Evolutionary conservation across 2,797 vertebrate species (phyloP).

Genomic region (Acropternis orthonyx): DNA sequence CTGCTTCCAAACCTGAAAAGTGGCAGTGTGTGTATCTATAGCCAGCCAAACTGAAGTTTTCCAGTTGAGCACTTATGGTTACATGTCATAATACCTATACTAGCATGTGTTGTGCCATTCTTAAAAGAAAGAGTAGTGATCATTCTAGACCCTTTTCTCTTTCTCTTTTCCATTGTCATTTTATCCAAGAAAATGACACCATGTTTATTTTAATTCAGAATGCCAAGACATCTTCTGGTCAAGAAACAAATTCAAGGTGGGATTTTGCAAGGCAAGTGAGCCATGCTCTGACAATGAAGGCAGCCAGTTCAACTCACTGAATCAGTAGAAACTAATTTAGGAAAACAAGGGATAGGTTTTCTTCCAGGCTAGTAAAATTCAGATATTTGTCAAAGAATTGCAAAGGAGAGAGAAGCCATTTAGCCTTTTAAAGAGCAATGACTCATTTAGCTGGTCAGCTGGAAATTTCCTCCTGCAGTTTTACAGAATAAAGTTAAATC

Average conservation of each 20-base stretch:
- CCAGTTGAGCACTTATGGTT: not conserved
- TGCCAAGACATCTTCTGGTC: not conserved
- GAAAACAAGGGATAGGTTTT: not conserved
- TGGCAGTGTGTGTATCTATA: not conserved
- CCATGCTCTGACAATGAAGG: not conserved
- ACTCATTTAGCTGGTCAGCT: not conserved
- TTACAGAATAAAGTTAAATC: not conserved
- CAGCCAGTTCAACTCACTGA: not conserved
- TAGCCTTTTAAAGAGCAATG: not conserved
- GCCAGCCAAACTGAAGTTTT: not conserved
- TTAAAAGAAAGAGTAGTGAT: not conserved
- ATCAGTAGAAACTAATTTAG: not conserved
- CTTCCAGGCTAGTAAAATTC: not conserved
- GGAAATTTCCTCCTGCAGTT: not conserved
- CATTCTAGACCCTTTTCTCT: not conserved
- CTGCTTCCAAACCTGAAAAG: not conserved
- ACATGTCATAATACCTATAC: not conserved
- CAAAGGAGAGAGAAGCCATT: not conserved
- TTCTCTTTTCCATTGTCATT: not conserved
- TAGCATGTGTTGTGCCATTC: not conserved
- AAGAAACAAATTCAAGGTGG: not conserved
- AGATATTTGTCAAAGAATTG: not conserved
- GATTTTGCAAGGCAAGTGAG: not conserved
- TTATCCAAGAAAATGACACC: not conserved
- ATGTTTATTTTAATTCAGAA: not conserved